Base-by-base conservation (phyloP, 2,113 vertebrate genomes). In the Anhinga anhinga region DNA sequence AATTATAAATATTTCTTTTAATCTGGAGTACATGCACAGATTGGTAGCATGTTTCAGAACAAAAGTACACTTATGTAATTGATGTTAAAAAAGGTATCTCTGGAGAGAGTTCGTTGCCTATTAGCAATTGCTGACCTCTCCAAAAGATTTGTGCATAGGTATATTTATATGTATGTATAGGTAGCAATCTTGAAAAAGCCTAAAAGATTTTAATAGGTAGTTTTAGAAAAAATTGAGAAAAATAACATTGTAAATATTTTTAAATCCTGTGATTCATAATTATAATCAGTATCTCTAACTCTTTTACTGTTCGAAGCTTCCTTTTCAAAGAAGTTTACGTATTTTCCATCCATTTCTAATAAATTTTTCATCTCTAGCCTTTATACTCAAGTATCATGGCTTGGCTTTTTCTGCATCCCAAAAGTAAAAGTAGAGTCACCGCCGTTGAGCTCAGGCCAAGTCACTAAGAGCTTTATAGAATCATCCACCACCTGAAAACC, bases 161-260 rank as follows among this genome's bases (percentile, higher is more conserved):
- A 13, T 56, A 27, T 61, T 91, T 83, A 32, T 47, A 49, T 53
- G 4, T 74, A 13, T 52, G 3, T 52, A 23, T 21, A 70, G 27
- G 25, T 26, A 73, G 5, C 20, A 76, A 30, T 27, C 18, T 81
- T 56, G 30, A 25, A 74, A 96, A 89, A 34, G 4, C 3, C 10
- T 22, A 2, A 3, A 69, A 50, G 42, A 44, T 15, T 69, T 45
- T 50, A 53, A 27, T 0, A 0, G 45, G 20, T 34, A 62, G 26
- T 61, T 91, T 71, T 59, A 88, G 45, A 73, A 58, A 1, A 4
- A 78, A 26, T 53, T 13, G 45, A 49, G 8, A 50, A 72, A 79
- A 69, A 53, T 38, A 45, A 11, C 6, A 15, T 17, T 26, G 27
- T 18, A 70, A 73, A 52, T 67, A 74, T 45, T 70, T 73, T 91